Evolutionary conservation across 2,797 vertebrate genomes (phyloP).

Genomic region (Anguilla obscura): DNA sequence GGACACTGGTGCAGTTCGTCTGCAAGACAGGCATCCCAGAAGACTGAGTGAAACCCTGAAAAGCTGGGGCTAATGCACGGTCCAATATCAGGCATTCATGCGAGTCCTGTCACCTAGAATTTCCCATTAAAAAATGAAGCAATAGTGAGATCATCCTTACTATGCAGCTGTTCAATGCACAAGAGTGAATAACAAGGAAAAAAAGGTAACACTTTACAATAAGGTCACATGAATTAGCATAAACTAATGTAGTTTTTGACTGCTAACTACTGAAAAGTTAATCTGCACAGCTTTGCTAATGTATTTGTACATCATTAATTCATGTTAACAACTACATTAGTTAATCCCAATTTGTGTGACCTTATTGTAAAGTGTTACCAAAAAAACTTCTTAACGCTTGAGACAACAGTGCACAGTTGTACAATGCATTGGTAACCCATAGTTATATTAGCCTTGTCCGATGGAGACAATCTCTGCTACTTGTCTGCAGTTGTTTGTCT

Average conservation of each 20-base stretch:
- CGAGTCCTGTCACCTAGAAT: not conserved
- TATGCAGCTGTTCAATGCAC: not conserved
- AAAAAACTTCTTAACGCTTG: not conserved
- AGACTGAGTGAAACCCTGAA: not conserved
- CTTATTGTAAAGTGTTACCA: not conserved
- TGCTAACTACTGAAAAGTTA: too few species aligned
- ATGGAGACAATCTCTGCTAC: not conserved
- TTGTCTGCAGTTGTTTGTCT: not conserved
- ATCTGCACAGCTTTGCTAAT: too few species aligned
- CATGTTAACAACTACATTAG: too few species aligned
- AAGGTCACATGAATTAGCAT: too few species aligned
- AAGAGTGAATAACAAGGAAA: too few species aligned
- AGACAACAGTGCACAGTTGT: not conserved
- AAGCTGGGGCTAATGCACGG: too few species aligned
- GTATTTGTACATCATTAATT: too few species aligned
- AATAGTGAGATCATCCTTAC: not conserved
- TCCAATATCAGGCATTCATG: not conserved
- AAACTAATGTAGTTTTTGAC: too few species aligned
- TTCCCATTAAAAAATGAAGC: not conserved
- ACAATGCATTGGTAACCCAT: not conserved
- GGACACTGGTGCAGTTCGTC: constrained; percentile 85
- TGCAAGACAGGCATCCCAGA: constrained; percentile 57
- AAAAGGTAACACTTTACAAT: too few species aligned
- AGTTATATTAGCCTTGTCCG: not conserved
- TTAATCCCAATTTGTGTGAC: not conserved